phyloP scores from a whole-genome alignment of 1,140 invertebrate species.

The Drosophila leontia region DNA sequence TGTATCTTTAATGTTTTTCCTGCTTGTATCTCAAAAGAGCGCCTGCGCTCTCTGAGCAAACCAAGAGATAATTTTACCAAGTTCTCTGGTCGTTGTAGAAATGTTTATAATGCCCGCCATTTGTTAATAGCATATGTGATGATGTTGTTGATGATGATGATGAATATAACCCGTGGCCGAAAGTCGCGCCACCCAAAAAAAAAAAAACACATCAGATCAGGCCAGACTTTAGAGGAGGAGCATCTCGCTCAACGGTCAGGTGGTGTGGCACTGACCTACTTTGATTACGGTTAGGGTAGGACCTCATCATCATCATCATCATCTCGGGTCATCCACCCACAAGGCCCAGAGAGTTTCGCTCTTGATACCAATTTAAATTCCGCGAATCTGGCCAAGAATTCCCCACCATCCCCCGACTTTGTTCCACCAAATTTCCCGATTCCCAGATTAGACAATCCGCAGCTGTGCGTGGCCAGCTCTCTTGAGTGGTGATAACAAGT shows the following conservation, averaged over 20 bases:
- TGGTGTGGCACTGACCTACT: conserved; percentile 56
- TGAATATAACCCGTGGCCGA: not conserved
- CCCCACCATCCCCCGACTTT: not conserved
- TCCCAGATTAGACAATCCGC: conserved; percentile 42
- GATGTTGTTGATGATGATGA: not conserved
- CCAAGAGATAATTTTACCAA: conserved; percentile 25
- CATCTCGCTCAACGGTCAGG: too few relatives aligned
- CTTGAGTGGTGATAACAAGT: conserved; percentile 26
- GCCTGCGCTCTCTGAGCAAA: conserved; percentile 58
- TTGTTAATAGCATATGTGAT: conserved; percentile 28
- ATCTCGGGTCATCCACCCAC: conserved; percentile 22
- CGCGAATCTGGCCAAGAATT: conserved; percentile 1
- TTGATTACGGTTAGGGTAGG: conserved; percentile 54
- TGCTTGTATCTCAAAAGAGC: conserved; percentile 60
- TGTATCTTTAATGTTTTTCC: conserved; percentile 71
- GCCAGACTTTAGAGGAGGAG: not conserved
- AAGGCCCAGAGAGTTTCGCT: not conserved
- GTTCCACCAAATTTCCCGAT: conserved; percentile 12
- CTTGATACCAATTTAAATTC: not conserved
- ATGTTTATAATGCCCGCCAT: conserved; percentile 21
- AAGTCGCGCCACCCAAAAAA: conserved; percentile 8
- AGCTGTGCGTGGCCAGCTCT: conserved; percentile 45
- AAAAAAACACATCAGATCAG: conserved; percentile 1
- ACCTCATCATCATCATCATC: conserved; percentile 7
- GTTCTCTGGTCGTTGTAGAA: conserved; percentile 19